Evolutionary conservation across 2,888 invertebrate genomes (phyloP).

Genomic region (Aspidiotus destructor): DNA sequence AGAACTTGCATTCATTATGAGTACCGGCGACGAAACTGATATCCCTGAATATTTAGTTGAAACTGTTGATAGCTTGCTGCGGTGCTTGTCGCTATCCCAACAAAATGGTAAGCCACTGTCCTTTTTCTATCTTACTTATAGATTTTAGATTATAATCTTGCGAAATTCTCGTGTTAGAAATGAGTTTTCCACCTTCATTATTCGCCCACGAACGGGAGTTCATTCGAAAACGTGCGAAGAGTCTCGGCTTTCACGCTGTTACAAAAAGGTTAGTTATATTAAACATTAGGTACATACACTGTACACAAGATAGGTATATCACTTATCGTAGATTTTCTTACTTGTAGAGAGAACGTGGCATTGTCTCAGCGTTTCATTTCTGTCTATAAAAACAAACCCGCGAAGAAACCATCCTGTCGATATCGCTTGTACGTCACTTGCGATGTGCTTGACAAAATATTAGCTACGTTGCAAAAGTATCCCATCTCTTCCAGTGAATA

Average conservation of each 20-base stretch:
- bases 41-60: constrained; percentile 14
- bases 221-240: constrained; percentile 15
- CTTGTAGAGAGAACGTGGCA: constrained; percentile 7
- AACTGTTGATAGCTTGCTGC: constrained; percentile 18
- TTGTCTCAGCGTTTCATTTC: constrained; percentile 11
- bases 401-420: background rate
- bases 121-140: background rate
- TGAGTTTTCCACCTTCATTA: constrained; percentile 17
- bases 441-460: constrained; percentile 12
- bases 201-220: constrained; percentile 16
- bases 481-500: constrained; percentile 12
- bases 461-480: constrained; percentile 11
- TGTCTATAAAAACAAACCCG: constrained; percentile 13
- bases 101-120: constrained; percentile 16
- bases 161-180: background rate
- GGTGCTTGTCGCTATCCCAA: constrained; percentile 17
- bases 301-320: background rate
- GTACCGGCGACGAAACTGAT: background rate
- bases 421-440: constrained; percentile 10
- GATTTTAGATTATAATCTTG: background rate
- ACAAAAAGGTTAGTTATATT: constrained; percentile 10
- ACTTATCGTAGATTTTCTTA: background rate
- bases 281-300: background rate
- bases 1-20: too few species aligned
- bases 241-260: constrained; percentile 9